A percentile compares a stretch with the other conserved stretches of the same genome.
phyloP scores from a whole-genome alignment of 1,140 invertebrate genomes.

The Oryctes rhinoceros region DNA sequence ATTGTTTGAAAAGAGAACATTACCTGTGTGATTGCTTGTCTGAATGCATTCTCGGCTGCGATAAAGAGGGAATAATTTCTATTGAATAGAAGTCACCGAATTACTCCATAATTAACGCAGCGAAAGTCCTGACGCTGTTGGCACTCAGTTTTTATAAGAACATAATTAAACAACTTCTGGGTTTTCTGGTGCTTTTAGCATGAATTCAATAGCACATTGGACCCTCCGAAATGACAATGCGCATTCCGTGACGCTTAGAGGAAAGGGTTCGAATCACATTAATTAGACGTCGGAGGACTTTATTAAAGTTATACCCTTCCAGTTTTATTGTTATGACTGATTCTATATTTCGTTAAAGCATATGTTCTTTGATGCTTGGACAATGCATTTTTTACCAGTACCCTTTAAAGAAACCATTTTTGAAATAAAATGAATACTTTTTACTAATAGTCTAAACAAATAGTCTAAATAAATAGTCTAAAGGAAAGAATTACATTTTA shows the following conservation, averaged over 20 bases:
- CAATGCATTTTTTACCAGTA: no score
- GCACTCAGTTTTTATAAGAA: conserved; percentile 36
- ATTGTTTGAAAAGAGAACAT: neutral
- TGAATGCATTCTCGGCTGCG: neutral
- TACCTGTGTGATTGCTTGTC: neutral
- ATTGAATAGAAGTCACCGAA: neutral
- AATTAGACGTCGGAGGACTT: conserved; percentile 40
- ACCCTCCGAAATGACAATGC: conserved; percentile 36
- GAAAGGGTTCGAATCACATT: conserved; percentile 36
- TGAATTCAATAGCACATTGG: neutral
- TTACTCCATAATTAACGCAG: conserved; percentile 36
- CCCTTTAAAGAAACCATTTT: no score
- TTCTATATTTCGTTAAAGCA: neutral
- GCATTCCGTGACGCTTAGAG: conserved; percentile 28
- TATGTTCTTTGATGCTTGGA: neutral
- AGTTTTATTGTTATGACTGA: conserved; percentile 19
- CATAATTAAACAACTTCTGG: conserved; percentile 24
- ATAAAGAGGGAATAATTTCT: neutral
- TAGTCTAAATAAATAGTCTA: no score
- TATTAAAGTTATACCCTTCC: conserved; percentile 32
- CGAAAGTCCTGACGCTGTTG: conserved; percentile 5
- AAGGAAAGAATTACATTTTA: no score
- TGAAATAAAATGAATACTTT: no score
- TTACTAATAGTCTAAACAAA: no score
- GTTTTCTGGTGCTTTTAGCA: conserved; percentile 1